Conservation (phyloP, 2,113 vertebrate genomes). For the Mola mola region DNA sequence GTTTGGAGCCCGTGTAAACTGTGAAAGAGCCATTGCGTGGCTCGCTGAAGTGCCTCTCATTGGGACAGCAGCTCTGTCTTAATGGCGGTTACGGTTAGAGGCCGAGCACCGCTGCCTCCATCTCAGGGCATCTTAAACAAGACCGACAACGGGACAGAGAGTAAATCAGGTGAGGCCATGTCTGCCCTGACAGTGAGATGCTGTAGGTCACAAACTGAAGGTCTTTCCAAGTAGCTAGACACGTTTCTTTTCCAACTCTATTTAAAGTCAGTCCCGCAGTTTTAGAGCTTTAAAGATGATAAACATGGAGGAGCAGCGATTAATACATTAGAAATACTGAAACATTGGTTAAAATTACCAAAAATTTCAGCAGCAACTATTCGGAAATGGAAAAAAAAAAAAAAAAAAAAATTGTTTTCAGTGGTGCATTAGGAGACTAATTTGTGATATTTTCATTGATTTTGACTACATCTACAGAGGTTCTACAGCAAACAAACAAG, state of each 20-base stretch:
- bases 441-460: too few species aligned
- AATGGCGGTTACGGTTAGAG: conserved; percentile 51
- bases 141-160: conserved; percentile 17
- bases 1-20: conserved; percentile 60
- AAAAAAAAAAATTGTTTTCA: conserved; percentile 10
- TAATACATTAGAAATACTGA: too few species aligned
- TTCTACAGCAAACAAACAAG: too few species aligned
- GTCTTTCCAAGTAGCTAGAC: conserved; percentile 56
- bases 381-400: conserved; percentile 19
- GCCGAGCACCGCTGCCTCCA: conserved; percentile 45
- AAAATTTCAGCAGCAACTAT: too few species aligned
- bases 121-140: conserved; percentile 40
- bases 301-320: too few species aligned
- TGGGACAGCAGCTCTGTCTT: conserved; percentile 67
- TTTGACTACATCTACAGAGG: too few species aligned
- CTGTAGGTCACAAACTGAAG: conserved; percentile 64
- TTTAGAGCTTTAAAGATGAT: too few species aligned
- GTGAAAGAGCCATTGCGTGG: conserved; percentile 56
- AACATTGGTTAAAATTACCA: too few species aligned
- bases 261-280: conserved; percentile 59
- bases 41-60: conserved; percentile 58
- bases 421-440: not conserved
- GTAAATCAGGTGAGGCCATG: conserved; percentile 61
- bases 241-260: conserved; percentile 61
- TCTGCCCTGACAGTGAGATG: conserved; percentile 56